phyloP scores from a whole-genome alignment of 2,113 vertebrate genomes.

The Eulemur macaco region DNA sequence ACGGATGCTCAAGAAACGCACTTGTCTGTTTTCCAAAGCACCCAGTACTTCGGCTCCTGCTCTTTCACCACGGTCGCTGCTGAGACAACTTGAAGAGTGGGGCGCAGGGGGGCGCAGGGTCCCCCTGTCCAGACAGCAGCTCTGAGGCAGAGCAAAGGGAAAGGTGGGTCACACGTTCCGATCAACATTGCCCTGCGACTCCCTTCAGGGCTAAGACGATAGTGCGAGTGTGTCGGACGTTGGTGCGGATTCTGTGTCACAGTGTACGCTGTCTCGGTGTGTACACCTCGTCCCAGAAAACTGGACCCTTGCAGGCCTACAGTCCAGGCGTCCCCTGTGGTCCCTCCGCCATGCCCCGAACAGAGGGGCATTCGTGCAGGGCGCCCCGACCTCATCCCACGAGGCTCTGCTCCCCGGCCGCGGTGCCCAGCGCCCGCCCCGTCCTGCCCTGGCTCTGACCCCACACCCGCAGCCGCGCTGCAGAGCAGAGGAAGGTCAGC shows the following conservation, averaged over 20 bases:
- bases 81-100: background rate
- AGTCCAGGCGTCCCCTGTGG: accelerated
- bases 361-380: accelerated
- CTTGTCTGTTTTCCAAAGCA: background rate
- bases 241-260: background rate
- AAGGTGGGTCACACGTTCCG: background rate
- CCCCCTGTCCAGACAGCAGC: background rate
- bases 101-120: accelerated
- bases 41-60: too few relatives aligned
- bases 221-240: accelerated
- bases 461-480: accelerated
- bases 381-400: accelerated
- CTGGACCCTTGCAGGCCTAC: too few relatives aligned
- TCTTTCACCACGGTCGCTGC: accelerated
- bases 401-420: accelerated
- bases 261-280: accelerated
- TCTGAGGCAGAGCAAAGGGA: accelerated
- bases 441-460: accelerated
- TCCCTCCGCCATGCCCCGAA: background rate
- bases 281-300: too few relatives aligned
- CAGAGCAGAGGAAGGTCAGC: accelerated
- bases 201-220: accelerated
- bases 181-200: accelerated
- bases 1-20: accelerated
- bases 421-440: accelerated